phyloP scores from a whole-genome alignment of 1,140 invertebrate genomes.

The Doryteuthis pealeii region DNA sequence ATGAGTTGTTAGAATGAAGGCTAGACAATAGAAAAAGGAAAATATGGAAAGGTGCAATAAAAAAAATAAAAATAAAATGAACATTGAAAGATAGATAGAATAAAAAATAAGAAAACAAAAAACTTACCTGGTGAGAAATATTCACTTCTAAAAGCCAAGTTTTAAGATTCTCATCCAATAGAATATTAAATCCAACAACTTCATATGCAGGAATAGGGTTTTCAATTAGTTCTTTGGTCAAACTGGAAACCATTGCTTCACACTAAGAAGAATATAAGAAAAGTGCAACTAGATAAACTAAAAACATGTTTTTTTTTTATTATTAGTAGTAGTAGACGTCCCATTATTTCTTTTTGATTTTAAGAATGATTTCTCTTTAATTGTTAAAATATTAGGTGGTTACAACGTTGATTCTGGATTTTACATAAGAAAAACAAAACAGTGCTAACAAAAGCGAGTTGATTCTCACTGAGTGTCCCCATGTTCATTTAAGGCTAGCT shows the following conservation, averaged over 20 bases:
- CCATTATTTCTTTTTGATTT: too few relatives aligned
- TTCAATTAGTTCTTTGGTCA: constrained; percentile 54
- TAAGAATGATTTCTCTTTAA: too few relatives aligned
- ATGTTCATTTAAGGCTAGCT: too few relatives aligned
- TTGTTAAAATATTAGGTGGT: too few relatives aligned
- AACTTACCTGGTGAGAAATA: constrained; percentile 59
- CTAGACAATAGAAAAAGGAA: constrained; percentile 37
- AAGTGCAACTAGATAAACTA: too few relatives aligned
- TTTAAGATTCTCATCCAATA: constrained; percentile 87
- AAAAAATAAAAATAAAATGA: background rate
- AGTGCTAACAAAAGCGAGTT: too few relatives aligned
- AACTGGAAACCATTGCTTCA: constrained; percentile 54
- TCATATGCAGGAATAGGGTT: constrained; percentile 79
- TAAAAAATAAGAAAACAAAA: background rate
- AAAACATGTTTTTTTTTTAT: too few relatives aligned
- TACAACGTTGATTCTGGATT: too few relatives aligned
- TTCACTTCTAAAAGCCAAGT: constrained; percentile 87
- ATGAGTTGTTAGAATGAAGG: constrained; percentile 60
- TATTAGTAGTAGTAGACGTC: too few relatives aligned
- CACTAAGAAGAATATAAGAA: constrained; percentile 40
- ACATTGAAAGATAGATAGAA: too few relatives aligned
- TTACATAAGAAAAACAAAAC: too few relatives aligned
- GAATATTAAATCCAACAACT: constrained; percentile 92
- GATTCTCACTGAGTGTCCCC: too few relatives aligned
- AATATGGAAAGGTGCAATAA: background rate